Conservation (phyloP, 1,140 invertebrate species). For the Saccostrea glomerata region DNA sequence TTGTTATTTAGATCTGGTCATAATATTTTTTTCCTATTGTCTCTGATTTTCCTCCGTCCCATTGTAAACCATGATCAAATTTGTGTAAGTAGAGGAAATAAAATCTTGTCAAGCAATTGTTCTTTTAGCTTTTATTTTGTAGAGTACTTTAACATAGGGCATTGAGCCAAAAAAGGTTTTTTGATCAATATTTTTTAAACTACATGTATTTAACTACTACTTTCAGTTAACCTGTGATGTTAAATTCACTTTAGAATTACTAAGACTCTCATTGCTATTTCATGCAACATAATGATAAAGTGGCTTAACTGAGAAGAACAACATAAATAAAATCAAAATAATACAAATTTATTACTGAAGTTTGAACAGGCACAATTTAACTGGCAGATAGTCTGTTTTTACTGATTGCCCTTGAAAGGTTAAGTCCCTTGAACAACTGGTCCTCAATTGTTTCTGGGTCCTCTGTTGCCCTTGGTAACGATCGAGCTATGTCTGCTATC, state of each 20-base stretch:
- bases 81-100: neutral
- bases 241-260: no score
- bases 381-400: conserved; percentile 40
- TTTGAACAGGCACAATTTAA: neutral
- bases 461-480: conserved; percentile 54
- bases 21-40: neutral
- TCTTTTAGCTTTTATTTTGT: neutral
- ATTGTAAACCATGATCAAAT: neutral
- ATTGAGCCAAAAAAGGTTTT: no score
- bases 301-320: no score
- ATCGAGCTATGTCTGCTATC: conserved; percentile 62
- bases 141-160: neutral
- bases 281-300: no score
- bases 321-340: no score
- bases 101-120: neutral
- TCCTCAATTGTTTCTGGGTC: conserved; percentile 60
- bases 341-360: no score
- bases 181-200: no score
- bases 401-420: conserved; percentile 47
- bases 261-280: no score
- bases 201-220: no score
- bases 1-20: neutral
- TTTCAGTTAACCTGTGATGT: no score
- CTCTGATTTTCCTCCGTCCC: conserved; percentile 17
- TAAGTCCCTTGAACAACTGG: conserved; percentile 52